phyloP scores from a whole-genome alignment of 2,113 vertebrate genomes.

The Notiomystis cincta region DNA sequence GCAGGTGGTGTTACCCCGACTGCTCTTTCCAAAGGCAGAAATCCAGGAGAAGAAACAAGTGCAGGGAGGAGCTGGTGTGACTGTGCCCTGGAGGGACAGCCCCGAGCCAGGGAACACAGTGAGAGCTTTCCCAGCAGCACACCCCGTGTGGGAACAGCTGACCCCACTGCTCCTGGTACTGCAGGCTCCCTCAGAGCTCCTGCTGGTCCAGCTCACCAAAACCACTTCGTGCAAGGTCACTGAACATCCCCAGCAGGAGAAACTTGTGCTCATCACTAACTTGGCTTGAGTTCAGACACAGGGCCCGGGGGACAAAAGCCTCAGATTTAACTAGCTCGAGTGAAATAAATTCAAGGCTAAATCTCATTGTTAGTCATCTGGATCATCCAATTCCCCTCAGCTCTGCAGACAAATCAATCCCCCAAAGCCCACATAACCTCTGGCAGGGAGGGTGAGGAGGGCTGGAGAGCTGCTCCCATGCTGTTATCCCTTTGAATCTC shows the following conservation, averaged over 20 bases:
- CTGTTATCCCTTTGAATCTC: not conserved
- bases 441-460: not conserved
- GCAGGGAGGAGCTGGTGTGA: not conserved
- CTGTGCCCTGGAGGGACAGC: not conserved
- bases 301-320: not conserved
- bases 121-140: not conserved
- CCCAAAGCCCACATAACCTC: not conserved
- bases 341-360: not conserved
- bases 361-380: not conserved
- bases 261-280: not conserved
- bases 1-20: too few species aligned
- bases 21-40: not conserved
- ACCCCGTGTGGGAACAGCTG: not conserved
- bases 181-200: not conserved
- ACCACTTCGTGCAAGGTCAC: not conserved
- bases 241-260: not conserved
- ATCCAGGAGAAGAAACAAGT: not conserved
- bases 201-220: not conserved
- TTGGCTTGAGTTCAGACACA: not conserved
- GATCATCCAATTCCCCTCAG: not conserved
- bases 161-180: not conserved
- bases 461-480: not conserved
- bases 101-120: fast-evolving
- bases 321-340: not conserved
- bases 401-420: not conserved